Evolutionary conservation across 2,797 vertebrate species (phyloP), one percentile per base, ranked within the genome.

Genomic region (Chrysocyon brachyurus): DNA sequence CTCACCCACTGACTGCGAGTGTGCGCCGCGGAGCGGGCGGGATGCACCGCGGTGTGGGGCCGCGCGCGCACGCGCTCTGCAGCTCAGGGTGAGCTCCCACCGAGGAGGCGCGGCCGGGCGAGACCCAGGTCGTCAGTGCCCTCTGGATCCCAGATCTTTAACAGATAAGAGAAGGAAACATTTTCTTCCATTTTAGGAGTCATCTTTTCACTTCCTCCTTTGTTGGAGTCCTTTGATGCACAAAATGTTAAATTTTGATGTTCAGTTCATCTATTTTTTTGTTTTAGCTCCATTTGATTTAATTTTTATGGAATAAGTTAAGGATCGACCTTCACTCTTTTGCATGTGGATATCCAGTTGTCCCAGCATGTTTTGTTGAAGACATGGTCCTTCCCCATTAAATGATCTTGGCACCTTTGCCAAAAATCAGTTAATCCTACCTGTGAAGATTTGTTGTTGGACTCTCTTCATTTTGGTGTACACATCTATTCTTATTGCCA

Each of bases 11-110:
- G 81, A 91, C 84, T 24, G 61, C 19, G 12, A 94, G 21, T 2
- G 22, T 33, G 21, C 64, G 49, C 54, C 17, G 77, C 40, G 0
- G 0, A 2, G 0, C 77, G 40, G 88, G 96, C 96, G 97, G 93
- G 52, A 93, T 11, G 46, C 0, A 11, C 6, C 2, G 0, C 0
- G 17, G 68, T 64, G 31, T n/a, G 61, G 21, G 31, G 3, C 40
- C 26, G 64, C 81, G 15, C 52, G 87, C 97, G 97, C 98, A 94
- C 61, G 96, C 98, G 94, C 97, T 26, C 72, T 97, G 11, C 33
- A 4, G 8, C 78, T 46, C n/a, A 0, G 46, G 33, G 0, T 28
- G 86, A 94, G 96, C 96, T 90, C 96, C 54, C 92, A 28, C 56
- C 5, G 7, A 0, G 5, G 1, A 1, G 46, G 79, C 3, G 64